Percentiles rank a stretch among this genome's conserved stretches.
Evolutionary conservation across 2,797 vertebrate genomes (phyloP).

Genomic region (Coracias cyanogaster): DNA sequence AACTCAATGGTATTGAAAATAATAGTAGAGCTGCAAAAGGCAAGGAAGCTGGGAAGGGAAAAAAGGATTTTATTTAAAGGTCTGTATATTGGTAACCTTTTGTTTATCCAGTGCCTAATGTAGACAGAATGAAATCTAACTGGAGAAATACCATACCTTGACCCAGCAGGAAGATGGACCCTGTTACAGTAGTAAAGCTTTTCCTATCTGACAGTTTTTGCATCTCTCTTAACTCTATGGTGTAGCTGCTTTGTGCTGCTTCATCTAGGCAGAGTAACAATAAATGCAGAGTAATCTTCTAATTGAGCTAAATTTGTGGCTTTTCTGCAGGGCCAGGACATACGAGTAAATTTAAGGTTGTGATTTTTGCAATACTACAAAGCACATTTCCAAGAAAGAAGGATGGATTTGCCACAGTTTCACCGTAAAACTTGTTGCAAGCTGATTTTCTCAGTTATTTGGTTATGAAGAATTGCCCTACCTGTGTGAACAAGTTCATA

Average conservation of each 20-base stretch:
- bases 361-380: background rate
- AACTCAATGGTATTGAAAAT: background rate
- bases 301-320: background rate
- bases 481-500: constrained; percentile 66
- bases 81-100: background rate
- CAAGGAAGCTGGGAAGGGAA: background rate
- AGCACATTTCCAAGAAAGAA: constrained; percentile 20
- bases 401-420: constrained; percentile 11
- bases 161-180: background rate
- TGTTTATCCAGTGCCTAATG: background rate
- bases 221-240: background rate
- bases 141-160: background rate
- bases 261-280: background rate
- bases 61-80: background rate
- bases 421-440: constrained; percentile 29
- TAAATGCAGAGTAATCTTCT: background rate
- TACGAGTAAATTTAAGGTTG: background rate
- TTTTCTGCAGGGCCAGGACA: background rate
- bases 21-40: background rate
- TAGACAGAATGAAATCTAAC: background rate
- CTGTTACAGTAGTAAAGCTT: background rate
- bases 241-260: background rate
- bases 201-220: background rate
- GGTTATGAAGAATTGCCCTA: constrained; percentile 25
- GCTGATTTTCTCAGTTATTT: constrained; percentile 48